Percentiles rank a stretch among this genome's conserved stretches.
Evolutionary conservation across 30 jellyfish, hydroid and myxozoan species (phyloP).

Genomic region (Hydractinia echinata): DNA sequence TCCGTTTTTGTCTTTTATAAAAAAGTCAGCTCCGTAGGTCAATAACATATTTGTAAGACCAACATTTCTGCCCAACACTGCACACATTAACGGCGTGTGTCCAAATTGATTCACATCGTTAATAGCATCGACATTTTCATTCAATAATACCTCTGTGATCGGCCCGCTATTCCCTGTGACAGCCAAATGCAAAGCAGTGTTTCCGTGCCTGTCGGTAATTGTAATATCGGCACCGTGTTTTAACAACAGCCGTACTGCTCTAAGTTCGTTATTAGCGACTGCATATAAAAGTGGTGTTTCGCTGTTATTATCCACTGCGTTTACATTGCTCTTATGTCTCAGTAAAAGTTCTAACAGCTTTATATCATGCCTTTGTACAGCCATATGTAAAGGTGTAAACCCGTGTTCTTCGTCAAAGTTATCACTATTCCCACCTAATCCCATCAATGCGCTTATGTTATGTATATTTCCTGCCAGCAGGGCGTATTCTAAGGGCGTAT

Average conservation of each 20-base stretch:
- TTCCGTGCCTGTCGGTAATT: slow-evolving; percentile 1
- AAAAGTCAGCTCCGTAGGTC: neutral
- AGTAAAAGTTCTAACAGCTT: neutral
- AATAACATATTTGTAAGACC: neutral
- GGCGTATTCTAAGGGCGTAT: slow-evolving; percentile 29
- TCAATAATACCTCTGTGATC: slow-evolving; percentile 1
- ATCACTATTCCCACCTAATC: slow-evolving; percentile 7
- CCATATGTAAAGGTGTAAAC: slow-evolving; percentile 25
- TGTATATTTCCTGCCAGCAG: neutral
- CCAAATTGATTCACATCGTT: neutral
- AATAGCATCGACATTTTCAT: neutral
- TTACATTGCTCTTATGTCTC: neutral
- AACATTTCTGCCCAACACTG: neutral
- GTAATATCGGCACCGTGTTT: neutral
- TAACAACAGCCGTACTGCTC: neutral
- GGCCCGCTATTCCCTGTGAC: neutral
- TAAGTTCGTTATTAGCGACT: neutral
- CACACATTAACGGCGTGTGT: slow-evolving; percentile 1
- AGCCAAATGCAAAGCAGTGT: slow-evolving; percentile 10
- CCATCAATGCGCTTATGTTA: slow-evolving; percentile 14
- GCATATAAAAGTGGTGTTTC: slow-evolving; percentile 27
- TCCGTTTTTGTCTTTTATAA: neutral
- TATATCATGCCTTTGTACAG: slow-evolving; percentile 1
- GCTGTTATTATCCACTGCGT: slow-evolving; percentile 32
- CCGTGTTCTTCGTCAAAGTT: slow-evolving; percentile 23